Evolutionary conservation across 2,113 vertebrate species (phyloP).

Genomic region (Phyllostomus discolor): DNA sequence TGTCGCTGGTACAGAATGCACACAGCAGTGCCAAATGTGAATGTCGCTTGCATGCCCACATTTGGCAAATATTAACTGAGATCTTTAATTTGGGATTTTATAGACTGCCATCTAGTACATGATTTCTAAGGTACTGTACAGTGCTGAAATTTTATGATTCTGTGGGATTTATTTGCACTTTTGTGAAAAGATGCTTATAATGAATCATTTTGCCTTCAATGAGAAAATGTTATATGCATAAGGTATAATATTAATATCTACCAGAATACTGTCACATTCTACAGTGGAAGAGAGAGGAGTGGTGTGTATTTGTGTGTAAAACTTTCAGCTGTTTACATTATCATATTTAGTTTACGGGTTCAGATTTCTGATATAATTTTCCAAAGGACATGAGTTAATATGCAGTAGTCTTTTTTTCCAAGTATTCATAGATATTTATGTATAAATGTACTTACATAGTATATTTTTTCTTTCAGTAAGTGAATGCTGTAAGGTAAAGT

Average conservation of each 20-base stretch:
- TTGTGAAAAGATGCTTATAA: not conserved
- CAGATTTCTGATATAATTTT: not conserved
- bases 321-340: not conserved
- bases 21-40: conserved; percentile 64
- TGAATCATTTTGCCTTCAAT: not conserved
- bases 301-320: not conserved
- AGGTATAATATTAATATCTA: not conserved
- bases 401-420: not conserved
- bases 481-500: not conserved
- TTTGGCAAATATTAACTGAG: conserved; percentile 69
- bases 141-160: not conserved
- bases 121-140: not conserved
- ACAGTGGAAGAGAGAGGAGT: not conserved
- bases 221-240: not conserved
- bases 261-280: not conserved
- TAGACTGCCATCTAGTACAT: not conserved
- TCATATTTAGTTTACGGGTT: not conserved
- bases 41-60: not conserved
- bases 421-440: not conserved
- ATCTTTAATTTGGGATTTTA: conserved; percentile 70
- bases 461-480: not conserved
- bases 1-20: conserved; percentile 65
- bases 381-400: not conserved
- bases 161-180: not conserved
- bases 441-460: not conserved